A percentile compares a stretch with the other conserved stretches of the same genome.
These are phyloP conservation scores for Neotoxoptera formosana DNA, from an alignment of 1,140 invertebrate species.

Conservation along the genomic window DNA sequence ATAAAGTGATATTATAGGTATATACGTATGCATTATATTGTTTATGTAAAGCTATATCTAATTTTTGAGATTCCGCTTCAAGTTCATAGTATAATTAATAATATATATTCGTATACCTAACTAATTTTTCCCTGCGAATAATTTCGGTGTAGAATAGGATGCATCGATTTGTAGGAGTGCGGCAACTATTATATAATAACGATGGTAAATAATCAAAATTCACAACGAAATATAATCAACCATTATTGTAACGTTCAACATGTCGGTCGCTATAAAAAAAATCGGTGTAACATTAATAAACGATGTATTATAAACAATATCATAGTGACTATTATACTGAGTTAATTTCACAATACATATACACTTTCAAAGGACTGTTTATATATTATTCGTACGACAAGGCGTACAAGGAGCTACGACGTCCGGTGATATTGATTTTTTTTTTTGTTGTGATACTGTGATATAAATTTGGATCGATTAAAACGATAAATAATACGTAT, in stretches of 20 bases:
- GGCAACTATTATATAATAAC: background rate
- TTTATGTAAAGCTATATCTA: background rate
- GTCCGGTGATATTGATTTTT: background rate
- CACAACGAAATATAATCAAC: background rate
- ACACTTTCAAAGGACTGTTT: background rate
- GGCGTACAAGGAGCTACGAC: background rate
- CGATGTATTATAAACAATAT: background rate
- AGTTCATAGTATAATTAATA: background rate
- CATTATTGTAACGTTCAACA: background rate
- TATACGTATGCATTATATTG: background rate
- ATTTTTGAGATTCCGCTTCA: background rate
- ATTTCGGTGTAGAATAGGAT: background rate
- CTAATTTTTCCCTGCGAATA: background rate
- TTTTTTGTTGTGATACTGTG: too few species aligned
- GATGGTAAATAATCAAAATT: background rate
- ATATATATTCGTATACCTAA: background rate
- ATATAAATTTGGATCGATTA: background rate
- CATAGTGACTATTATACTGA: background rate
- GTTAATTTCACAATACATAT: background rate
- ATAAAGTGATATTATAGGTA: background rate
- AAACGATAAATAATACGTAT: too few species aligned
- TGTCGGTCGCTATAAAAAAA: background rate
- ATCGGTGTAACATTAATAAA: background rate
- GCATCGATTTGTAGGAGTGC: background rate
- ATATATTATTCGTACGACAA: background rate